phyloP scores from a whole-genome alignment of 2,888 invertebrate genomes.

The Cosmia trapezina region DNA sequence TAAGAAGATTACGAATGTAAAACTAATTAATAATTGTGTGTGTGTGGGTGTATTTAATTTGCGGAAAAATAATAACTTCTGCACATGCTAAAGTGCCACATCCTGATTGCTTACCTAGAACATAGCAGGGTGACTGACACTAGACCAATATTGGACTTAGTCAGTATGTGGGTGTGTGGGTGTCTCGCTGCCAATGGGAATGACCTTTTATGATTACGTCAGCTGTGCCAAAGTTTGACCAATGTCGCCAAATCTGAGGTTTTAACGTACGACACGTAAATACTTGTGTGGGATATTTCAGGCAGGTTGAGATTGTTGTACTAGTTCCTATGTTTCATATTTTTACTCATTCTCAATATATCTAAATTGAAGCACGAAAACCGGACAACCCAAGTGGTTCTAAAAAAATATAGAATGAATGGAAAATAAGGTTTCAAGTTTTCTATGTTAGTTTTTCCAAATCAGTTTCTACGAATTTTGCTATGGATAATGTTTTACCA shows the following conservation, averaged over 20 bases:
- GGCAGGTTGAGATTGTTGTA: background rate
- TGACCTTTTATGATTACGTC: constrained; percentile 60
- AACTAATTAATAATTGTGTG: background rate
- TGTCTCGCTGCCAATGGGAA: constrained; percentile 49
- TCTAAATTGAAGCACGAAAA: background rate
- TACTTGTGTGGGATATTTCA: constrained; percentile 2
- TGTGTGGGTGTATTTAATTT: background rate
- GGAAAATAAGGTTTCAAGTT: background rate
- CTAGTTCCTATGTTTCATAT: too few species aligned
- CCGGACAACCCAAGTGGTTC: background rate
- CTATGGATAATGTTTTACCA: constrained; percentile 2
- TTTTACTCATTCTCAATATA: background rate
- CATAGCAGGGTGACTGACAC: constrained; percentile 54
- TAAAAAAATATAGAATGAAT: background rate
- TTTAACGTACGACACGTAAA: background rate
- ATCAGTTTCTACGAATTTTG: constrained; percentile 2
- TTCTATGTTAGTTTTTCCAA: background rate
- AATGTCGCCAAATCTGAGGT: constrained; percentile 20
- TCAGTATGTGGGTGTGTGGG: constrained; percentile 48
- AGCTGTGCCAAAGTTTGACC: constrained; percentile 32
- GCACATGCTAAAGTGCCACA: background rate
- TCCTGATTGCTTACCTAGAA: constrained; percentile 30
- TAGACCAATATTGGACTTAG: constrained; percentile 55
- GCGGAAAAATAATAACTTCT: background rate
- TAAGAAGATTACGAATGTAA: background rate